These are phyloP conservation scores for Lacerta agilis DNA, from an alignment of 2,797 vertebrate genomes.

Conservation along the genomic window DNA sequence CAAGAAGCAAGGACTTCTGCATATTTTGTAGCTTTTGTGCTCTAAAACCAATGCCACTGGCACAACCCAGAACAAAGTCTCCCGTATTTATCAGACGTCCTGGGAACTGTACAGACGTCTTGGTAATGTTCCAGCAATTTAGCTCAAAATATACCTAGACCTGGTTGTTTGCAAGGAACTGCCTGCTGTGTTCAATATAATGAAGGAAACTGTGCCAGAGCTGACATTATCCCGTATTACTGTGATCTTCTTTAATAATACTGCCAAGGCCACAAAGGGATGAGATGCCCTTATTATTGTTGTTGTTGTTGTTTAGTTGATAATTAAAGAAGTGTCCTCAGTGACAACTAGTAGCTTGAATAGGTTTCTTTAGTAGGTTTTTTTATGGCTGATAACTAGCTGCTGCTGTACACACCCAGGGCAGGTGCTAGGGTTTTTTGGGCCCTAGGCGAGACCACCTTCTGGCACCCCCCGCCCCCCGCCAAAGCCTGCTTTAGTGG, in stretches of 20 bases:
- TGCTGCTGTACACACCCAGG: no score
- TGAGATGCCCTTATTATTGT: no score
- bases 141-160: background rate
- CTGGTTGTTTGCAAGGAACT: no score
- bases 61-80: conserved; percentile 5
- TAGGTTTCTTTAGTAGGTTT: no score
- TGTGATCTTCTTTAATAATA: background rate
- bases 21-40: background rate
- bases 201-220: no score
- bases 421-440: no score
- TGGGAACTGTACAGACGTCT: background rate
- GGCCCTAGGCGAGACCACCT: no score
- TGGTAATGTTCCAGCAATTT: background rate
- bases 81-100: conserved; percentile 11
- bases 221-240: background rate
- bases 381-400: no score
- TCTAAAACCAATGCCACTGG: background rate
- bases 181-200: no score
- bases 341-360: background rate
- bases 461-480: no score
- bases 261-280: background rate
- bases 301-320: background rate
- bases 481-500: no score
- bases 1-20: background rate
- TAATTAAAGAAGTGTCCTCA: background rate